Conservation (phyloP, 2,113 vertebrate genomes). For the Gallinago paraguaiae region DNA sequence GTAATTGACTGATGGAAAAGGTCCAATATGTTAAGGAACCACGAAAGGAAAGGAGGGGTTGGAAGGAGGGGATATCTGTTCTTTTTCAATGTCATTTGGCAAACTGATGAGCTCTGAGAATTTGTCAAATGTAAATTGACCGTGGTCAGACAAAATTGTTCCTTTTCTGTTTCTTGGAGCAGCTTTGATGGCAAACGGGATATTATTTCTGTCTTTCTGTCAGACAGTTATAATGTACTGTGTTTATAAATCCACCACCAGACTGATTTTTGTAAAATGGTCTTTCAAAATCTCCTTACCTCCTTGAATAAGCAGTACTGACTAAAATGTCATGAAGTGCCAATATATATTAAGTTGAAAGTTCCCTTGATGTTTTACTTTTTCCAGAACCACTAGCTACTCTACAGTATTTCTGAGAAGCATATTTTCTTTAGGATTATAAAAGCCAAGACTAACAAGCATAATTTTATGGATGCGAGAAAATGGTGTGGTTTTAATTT, state of each 20-base stretch:
- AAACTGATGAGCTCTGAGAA: conserved; percentile 38
- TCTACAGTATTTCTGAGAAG: conserved; percentile 1
- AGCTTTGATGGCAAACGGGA: conserved; percentile 14
- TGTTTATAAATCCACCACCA: conserved; percentile 38
- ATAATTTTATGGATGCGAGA: conserved; percentile 16
- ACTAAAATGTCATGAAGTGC: conserved; percentile 44
- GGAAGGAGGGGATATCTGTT: background rate
- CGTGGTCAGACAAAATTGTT: background rate
- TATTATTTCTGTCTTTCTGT: conserved; percentile 49
- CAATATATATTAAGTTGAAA: conserved; percentile 59
- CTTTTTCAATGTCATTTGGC: conserved; percentile 51
- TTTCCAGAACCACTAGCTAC: conserved; percentile 33
- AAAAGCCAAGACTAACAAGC: conserved; percentile 44
- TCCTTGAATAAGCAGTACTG: conserved; percentile 36
- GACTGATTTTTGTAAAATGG: conserved; percentile 29
- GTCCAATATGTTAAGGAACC: background rate
- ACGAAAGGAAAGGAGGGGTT: background rate
- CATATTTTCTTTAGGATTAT: conserved; percentile 33
- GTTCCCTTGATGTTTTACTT: conserved; percentile 50
- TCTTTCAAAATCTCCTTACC: conserved; percentile 39
- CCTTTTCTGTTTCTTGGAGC: conserved; percentile 2
- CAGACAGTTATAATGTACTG: background rate
- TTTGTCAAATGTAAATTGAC: conserved; percentile 47
- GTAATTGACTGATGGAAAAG: conserved; percentile 24
- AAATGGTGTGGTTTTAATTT: conserved; percentile 32